phyloP scores from a whole-genome alignment of 2,888 invertebrate genomes.

The Drosophila meridiana region DNA sequence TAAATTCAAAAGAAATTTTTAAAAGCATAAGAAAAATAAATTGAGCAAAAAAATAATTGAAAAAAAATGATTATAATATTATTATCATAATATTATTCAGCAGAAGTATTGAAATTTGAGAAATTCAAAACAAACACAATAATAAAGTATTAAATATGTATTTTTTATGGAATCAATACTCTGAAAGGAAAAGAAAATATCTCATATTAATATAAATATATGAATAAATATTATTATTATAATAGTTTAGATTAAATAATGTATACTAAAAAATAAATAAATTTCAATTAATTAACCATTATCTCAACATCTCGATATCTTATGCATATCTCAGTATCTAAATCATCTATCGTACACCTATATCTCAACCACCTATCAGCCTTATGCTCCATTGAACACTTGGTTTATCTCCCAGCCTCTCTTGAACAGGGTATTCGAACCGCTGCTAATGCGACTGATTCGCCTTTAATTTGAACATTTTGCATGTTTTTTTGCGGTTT shows the following conservation, averaged over 20 bases:
- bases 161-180: too few relatives aligned
- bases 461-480: neutral
- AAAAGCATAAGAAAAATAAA: too few relatives aligned
- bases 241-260: too few relatives aligned
- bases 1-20: neutral
- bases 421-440: conserved; percentile 19
- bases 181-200: neutral
- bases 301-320: neutral
- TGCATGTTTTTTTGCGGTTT: neutral
- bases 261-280: too few relatives aligned
- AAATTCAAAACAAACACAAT: too few relatives aligned
- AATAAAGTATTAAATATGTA: too few relatives aligned
- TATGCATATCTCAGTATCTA: too few relatives aligned
- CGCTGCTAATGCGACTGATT: neutral
- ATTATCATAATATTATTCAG: too few relatives aligned
- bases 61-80: neutral
- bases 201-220: neutral
- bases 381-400: neutral
- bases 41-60: neutral
- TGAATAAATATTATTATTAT: neutral
- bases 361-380: neutral
- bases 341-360: too few relatives aligned
- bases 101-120: too few relatives aligned
- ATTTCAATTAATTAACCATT: too few relatives aligned
- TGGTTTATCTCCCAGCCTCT: neutral